Conservation (phyloP, 92 coral and sea anemone genomes). For the Porites divaricata region DNA sequence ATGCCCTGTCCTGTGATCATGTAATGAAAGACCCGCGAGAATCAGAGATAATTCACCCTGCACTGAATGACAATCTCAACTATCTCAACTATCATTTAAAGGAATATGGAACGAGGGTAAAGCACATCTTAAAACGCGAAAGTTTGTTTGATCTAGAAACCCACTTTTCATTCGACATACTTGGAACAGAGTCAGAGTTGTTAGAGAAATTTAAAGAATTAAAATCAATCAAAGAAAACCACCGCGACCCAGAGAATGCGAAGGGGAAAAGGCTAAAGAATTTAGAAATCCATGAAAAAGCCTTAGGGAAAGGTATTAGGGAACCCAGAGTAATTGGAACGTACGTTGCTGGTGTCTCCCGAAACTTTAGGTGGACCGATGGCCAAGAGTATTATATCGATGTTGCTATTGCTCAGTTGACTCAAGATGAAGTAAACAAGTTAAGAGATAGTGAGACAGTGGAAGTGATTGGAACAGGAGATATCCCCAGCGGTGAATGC, state of each 20-base stretch:
- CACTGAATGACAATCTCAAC: neutral
- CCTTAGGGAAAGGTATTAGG: neutral
- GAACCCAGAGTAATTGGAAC: conserved; percentile 28
- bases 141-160: too few species aligned
- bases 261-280: too few species aligned
- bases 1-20: conserved; percentile 42
- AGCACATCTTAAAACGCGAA: neutral
- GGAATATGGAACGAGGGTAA: neutral
- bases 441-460: neutral
- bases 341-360: conserved; percentile 17
- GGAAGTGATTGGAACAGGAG: neutral
- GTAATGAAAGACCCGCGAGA: neutral
- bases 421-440: neutral
- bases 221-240: neutral
- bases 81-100: neutral
- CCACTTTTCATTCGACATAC: neutral
- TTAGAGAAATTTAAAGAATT: neutral
- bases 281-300: neutral
- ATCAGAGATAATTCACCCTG: conserved; percentile 4
- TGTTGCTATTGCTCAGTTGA: conserved; percentile 44
- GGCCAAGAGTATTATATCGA: conserved; percentile 28
- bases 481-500: neutral
- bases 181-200: neutral
- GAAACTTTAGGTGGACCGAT: conserved; percentile 6
- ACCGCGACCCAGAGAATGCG: neutral